Base-by-base conservation (phyloP, 2,113 vertebrate genomes). In the Hydrochoerus hydrochaeris region DNA sequence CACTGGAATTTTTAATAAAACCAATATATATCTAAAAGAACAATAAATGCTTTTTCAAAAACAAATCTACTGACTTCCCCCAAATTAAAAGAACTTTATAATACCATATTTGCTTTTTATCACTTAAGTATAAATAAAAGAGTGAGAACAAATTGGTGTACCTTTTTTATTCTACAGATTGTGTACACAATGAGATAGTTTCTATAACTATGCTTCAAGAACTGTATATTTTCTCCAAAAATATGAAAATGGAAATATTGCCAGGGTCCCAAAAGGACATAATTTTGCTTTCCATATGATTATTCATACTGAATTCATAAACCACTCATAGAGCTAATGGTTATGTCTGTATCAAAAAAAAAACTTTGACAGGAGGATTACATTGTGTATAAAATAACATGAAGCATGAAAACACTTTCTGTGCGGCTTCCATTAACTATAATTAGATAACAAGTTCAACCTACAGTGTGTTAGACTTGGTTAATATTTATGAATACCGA, bases 1-100 rank as follows among this genome's bases (percentile, higher is more conserved):
- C n/a, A 69, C 7, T 7, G 67, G 67, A 69, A 69, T 81, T 86
- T 84, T 92, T 84, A 83, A 96, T 65, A 82, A 94, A 94, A 91
- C 17, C 1, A 88, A 38, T 32, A 26, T 67, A 94, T 20, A 26
- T 75, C 57, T 75, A 94, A 88, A 41, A 1, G 54, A 69, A 32
- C 17, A 77, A 52, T 2, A 87, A 88, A 85, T 11, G 38, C 22
- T 38, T 44, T 46, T 30, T 77, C 44, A 77, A 38, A 60, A 81
- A n/a, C 12, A 86, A 75, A 90, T 20, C 8, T 24, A 84, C 1
- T 88, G 32, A 63, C 7, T 69, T 12, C 82, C 26, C 17, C 30
- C 11, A 78, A 49, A 91, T 32, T 26, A 44, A 63, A 86, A 94
- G 35, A 16, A 87, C 30, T 71, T 87, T 65, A 41, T 46, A 94